Conservation (phyloP, 92 coral and sea anemone species). For the Epizoanthus rinbou region DNA sequence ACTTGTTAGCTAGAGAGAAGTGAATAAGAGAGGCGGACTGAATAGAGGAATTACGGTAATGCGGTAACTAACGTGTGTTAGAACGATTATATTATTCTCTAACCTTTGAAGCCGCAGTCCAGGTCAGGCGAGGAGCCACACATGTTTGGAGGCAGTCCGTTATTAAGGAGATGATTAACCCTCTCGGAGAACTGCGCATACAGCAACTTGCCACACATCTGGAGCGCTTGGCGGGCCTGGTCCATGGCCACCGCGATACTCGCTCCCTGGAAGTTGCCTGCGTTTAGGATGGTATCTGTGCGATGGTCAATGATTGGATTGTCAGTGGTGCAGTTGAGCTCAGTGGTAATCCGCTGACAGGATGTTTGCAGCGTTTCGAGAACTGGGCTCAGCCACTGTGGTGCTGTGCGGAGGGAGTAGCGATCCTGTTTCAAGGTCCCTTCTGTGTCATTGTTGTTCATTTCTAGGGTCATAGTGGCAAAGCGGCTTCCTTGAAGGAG, state of each 20-base stretch:
- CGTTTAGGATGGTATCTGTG: slow-evolving; percentile 19
- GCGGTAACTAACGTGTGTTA: no score
- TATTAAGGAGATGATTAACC: slow-evolving; percentile 40
- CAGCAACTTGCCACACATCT: slow-evolving; percentile 54
- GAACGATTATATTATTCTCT: no score
- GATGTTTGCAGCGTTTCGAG: slow-evolving; percentile 47
- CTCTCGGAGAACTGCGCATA: slow-evolving; percentile 55
- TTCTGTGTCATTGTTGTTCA: slow-evolving; percentile 26
- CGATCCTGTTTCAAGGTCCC: slow-evolving; percentile 53
- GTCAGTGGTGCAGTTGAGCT: slow-evolving; percentile 50
- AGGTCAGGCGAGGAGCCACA: slow-evolving; percentile 46
- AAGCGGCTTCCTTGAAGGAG: slow-evolving; percentile 45
- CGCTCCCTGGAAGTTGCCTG: slow-evolving; percentile 59
- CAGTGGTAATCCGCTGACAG: slow-evolving; percentile 38
- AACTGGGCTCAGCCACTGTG: slow-evolving; percentile 58
- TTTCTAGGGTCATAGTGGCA: slow-evolving; percentile 44
- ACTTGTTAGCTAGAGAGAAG: no score
- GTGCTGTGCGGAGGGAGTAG: slow-evolving; percentile 54
- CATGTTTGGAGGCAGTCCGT: slow-evolving; percentile 54
- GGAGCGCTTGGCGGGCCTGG: slow-evolving; percentile 53
- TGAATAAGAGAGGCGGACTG: no score
- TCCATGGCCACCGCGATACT: slow-evolving; percentile 54
- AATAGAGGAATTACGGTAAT: no score
- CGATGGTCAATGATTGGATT: slow-evolving; percentile 53
- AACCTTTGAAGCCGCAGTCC: slow-evolving; percentile 57